Evolutionary conservation across 2,888 invertebrate species (phyloP).

Genomic region (Vanessa cardui): DNA sequence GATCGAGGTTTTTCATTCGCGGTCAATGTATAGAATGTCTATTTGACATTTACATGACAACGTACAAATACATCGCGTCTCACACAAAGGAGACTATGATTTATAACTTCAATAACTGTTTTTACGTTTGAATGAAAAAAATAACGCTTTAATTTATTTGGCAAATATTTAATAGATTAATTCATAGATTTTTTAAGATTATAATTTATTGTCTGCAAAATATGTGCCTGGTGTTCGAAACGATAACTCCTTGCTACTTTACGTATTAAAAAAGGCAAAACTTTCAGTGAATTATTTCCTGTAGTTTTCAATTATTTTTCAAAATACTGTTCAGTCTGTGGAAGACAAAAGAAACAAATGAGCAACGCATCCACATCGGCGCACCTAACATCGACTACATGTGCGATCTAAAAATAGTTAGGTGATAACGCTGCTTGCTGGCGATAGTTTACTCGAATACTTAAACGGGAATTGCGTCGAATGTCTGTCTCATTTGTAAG

Average conservation of each 20-base stretch:
- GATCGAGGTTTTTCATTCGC: neutral
- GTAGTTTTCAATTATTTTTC: neutral
- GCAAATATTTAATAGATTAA: no score
- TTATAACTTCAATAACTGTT: neutral
- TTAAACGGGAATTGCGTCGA: constrained; percentile 8
- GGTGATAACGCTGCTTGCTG: constrained; percentile 3
- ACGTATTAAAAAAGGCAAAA: neutral
- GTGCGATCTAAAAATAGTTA: constrained; percentile 17
- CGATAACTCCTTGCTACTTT: neutral
- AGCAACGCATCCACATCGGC: constrained; percentile 10
- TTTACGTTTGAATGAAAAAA: neutral
- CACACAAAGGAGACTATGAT: neutral
- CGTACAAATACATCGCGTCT: neutral
- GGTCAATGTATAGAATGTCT: neutral
- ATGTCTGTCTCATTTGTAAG: constrained; percentile 2
- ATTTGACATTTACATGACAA: neutral
- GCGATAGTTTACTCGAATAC: constrained; percentile 15
- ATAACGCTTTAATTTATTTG: neutral
- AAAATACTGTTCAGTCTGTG: neutral
- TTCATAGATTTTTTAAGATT: no score
- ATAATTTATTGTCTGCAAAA: no score
- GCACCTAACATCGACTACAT: constrained; percentile 12
- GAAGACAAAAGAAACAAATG: neutral
- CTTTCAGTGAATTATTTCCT: neutral
- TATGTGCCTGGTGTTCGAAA: neutral